Percentiles rank a stretch among this genome's conserved stretches.
These are phyloP conservation scores for Dicentrarchus labrax DNA, from an alignment of 2,113 vertebrate species.

Conservation along the genomic window DNA sequence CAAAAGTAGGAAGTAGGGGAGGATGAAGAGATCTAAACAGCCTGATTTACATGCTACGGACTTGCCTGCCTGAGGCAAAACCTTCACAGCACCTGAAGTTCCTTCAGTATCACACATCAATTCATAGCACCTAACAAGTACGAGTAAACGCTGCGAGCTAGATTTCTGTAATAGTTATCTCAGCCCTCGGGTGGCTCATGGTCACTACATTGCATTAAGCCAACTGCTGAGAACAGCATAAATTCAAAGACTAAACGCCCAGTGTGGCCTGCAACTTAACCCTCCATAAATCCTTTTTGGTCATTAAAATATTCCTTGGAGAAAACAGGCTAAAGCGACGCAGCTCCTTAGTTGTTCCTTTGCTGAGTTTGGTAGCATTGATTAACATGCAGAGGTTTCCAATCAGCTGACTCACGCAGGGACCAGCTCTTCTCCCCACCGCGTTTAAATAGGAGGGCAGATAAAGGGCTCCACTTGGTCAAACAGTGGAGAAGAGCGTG, in stretches of 20 bases:
- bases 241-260: conserved; percentile 47
- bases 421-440: conserved; percentile 57
- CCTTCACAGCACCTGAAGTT: conserved; percentile 9
- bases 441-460: conserved; percentile 65
- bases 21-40: neutral
- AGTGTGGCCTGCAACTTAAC: conserved; percentile 58
- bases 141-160: conserved; percentile 14
- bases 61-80: neutral
- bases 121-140: conserved; percentile 22
- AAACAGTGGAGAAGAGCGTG: conserved; percentile 59
- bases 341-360: conserved; percentile 62
- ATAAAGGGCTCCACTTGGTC: conserved; percentile 71
- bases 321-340: conserved; percentile 58
- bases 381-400: conserved; percentile 70
- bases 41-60: neutral
- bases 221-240: conserved; percentile 72
- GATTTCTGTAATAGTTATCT: conserved; percentile 47
- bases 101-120: conserved; percentile 1
- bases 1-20: neutral
- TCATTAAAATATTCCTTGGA: conserved; percentile 75
- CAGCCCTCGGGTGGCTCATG: conserved; percentile 60
- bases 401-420: conserved; percentile 79
- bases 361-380: conserved; percentile 61
- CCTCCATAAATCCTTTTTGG: conserved; percentile 74
- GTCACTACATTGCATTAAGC: conserved; percentile 57